A percentile compares a stretch with the other conserved stretches of the same genome.
These are phyloP conservation scores for Rhinichthys klamathensis DNA, from an alignment of 2,113 vertebrate genomes.

Conservation along the genomic window DNA sequence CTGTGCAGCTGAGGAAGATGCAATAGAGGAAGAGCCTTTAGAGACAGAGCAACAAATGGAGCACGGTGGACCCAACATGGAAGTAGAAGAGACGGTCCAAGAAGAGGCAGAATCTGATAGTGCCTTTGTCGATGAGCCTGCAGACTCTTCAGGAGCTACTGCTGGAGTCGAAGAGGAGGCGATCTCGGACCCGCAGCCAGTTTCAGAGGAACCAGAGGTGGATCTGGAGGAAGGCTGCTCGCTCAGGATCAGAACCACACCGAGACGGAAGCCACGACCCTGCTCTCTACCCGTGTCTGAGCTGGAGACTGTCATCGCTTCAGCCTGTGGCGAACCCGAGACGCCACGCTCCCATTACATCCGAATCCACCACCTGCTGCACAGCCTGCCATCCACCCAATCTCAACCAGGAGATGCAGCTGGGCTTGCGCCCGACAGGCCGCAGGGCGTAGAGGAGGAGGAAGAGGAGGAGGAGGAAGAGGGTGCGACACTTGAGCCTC, in stretches of 20 bases:
- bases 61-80: neutral
- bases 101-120: neutral
- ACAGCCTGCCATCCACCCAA: conserved; percentile 82
- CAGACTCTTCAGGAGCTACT: neutral
- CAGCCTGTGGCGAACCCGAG: conserved; percentile 83
- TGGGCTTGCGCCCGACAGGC: neutral
- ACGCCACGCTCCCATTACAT: conserved; percentile 89
- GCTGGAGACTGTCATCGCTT: conserved; percentile 86
- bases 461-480: conserved; percentile 46
- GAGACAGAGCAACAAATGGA: conserved; percentile 25
- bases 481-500: conserved; percentile 18
- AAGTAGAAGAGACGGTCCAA: neutral
- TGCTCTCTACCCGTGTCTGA: conserved; percentile 87
- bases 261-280: conserved; percentile 80
- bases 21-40: conserved; percentile 25
- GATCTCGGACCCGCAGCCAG: neutral
- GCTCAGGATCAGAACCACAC: conserved; percentile 69
- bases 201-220: conserved; percentile 50
- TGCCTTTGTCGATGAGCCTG: conserved; percentile 10
- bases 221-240: conserved; percentile 64
- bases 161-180: conserved; percentile 8
- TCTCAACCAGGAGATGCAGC: conserved; percentile 6
- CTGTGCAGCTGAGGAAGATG: conserved; percentile 60
- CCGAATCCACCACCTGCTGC: conserved; percentile 85
- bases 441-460: conserved; percentile 30